Evolutionary conservation across 2,888 invertebrate genomes (phyloP), one percentile per base, ranked within the genome.

Genomic region (Drosophila mercatorum): DNA sequence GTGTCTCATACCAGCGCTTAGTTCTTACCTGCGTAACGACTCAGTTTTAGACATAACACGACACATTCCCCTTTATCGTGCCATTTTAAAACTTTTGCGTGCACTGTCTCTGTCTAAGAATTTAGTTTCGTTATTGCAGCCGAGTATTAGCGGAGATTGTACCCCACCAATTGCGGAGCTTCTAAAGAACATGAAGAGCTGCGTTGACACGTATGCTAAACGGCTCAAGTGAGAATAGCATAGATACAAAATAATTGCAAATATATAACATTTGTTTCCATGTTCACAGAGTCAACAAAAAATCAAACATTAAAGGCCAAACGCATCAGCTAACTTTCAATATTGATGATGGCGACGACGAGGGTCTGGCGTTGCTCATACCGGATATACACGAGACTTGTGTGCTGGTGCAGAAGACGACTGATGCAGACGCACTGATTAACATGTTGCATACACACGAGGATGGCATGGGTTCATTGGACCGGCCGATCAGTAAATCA

Each of bases 41-140:
- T 98, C 98, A 95, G 98, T 98, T 81, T 93, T 98, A 92, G 98
- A 98, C 93, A 98, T 98, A 96, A 97, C 98, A n/a, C 95, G 98
- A 22, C 98, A 98, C 94, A 97, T 98, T 93, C 98, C 98, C 34
- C 94, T 98, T 85, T 98, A 98, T 93, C 95, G 96, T 81, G 96
- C 97, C 78, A 96, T 98, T 89, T 93, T 98, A 83, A 96, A 96
- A 81, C 93, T 97, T 75, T 94, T 98, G 72, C 95, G 98, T 77
- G 97, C 97, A 1, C 93, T 96, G 91, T 96, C 96, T 28, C 93
- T 94, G 83, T 95, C 95, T 34, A 90, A 91, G 67, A 94, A 94
- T 80, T 90, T 96, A 64, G 94, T 95, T 5, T 94, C 95, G 43
- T 93, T 97, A 55, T 92, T 97, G 22, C 93, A 96, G 73, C 95